These are phyloP conservation scores for Leptoteleia sp. DNA, from an alignment of 1,140 invertebrate genomes.

Conservation along the genomic window DNA sequence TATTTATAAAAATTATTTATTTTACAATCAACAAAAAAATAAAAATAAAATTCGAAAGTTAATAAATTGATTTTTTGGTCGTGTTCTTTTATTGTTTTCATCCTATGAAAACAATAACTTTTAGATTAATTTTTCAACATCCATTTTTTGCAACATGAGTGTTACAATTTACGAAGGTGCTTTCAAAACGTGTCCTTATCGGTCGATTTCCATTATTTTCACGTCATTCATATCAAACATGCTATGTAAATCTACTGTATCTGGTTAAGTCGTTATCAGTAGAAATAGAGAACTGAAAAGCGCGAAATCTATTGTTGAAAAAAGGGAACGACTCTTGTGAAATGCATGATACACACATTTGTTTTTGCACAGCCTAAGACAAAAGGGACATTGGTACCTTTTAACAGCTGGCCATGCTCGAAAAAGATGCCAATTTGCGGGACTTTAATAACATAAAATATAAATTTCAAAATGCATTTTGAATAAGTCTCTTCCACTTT, in stretches of 20 bases:
- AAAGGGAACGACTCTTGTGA: conserved; percentile 39
- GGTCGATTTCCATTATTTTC: conserved; percentile 60
- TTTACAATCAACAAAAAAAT: background rate
- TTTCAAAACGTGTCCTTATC: conserved; percentile 54
- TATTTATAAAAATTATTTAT: too few species aligned
- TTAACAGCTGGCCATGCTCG: conserved; percentile 30
- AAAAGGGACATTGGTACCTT: conserved; percentile 31
- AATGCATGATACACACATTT: conserved; percentile 30
- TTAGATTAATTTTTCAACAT: conserved; percentile 36
- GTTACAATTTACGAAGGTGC: conserved; percentile 31
- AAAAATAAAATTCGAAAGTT: background rate
- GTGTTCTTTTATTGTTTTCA: conserved; percentile 17
- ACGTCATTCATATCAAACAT: conserved; percentile 59
- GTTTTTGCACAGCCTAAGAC: conserved; percentile 24
- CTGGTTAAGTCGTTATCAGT: conserved; percentile 54
- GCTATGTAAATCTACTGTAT: conserved; percentile 60
- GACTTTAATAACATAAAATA: conserved; percentile 21
- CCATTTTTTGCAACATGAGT: conserved; percentile 25
- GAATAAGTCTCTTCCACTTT: too few species aligned
- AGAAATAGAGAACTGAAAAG: conserved; percentile 50
- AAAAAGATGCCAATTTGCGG: conserved; percentile 12
- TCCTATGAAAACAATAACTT: conserved; percentile 21
- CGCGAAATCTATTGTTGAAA: conserved; percentile 55
- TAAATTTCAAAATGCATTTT: too few species aligned
- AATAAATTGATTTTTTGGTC: conserved; percentile 8